Base-by-base conservation (phyloP, 2,888 invertebrate species). In the Anticlea derivata region DNA sequence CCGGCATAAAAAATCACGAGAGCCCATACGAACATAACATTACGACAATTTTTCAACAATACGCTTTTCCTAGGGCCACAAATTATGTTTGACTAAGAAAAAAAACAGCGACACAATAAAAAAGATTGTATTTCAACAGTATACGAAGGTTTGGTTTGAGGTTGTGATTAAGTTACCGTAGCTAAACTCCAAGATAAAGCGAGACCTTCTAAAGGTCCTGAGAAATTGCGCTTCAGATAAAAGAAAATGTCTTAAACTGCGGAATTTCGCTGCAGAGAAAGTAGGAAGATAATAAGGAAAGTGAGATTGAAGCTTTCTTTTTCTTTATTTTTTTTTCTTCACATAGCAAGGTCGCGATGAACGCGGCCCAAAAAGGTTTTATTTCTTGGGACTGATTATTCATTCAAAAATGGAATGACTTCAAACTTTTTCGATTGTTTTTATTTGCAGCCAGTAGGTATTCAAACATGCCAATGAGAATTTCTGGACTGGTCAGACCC, bases 171-270 rank as follows among this genome's bases (percentile, higher is more conserved):
- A 77, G 75, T 73, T 55, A 61, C 62, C 63, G 52, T 55, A 68
- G 61, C 68, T 22, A 75, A 77, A 75, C 70, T 73, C 68, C 52
- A 66, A 81, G 80, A 82, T 84, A 83, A 80, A 55, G 65, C 66
- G 69, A 73, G 75, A 75, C 75, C 76, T 73, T 66, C 64, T 68
- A 66, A 77, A 80, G 75, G 76, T 74, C 71, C 76, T 73, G 67
- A 71, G 74, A 75, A 76, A 75, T 77, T 81, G 72, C 65, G 68
- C 65, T 69, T 65, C 34, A 77, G 80, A 83, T 82, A 84, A 83
- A 80, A 75, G 72, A 71, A 79, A 82, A 81, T 74, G 73, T 77
- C 76, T 75, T 76, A 66, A 73, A 71, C 73, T 67, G 61, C 62
- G 66, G 62, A 69, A 70, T 70, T 65, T 68, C 55, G 55, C 55